Evolutionary conservation across 2,797 vertebrate genomes (phyloP), one percentile per base, ranked within the genome.

Genomic region (Molothrus aeneus): DNA sequence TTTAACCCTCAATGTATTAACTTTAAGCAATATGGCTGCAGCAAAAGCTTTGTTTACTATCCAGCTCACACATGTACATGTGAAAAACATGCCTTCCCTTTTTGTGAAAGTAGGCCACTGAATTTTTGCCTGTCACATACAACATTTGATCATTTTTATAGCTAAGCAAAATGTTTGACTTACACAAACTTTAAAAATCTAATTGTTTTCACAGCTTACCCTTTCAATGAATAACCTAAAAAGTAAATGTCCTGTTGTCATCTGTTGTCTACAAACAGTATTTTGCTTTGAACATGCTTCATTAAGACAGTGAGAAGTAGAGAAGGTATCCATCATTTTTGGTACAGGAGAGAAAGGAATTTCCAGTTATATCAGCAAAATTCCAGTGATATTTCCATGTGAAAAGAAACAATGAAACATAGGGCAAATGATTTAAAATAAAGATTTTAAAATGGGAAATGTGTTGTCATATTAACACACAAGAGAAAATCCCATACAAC

Each of bases 71-170:
- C 3, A 0, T 24, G 56, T 40, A 43, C 53, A 60, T 84, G 40
- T 66, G 45, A 80, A 88, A 79, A 92, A 73, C 34, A 29, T 64
- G 32, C 40, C 34, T 93, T 93, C 38, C 47, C 36, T 8, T 90
- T 83, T 84, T n/a, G 28, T 78, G 45, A 84, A 93, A 91, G 24
- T 47, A 86, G 59, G 40, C 60, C 66, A 40, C 43, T 56, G 40
- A 38, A 75, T 60, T 90, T 93, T 78, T 91, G 13, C 80, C 65
- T 0, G 0, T 88, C 77, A 47, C 21, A 48, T 53, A 11, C 7
- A 91, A 75, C 8, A 86, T 84, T 90, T 90, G 82, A 86, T 94
- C 70, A 82, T 70, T 94, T 93, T 80, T 81, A 68, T 50, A 64
- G 77, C 63, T 68, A 81, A 90, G 79, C 40, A 91, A 86, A 88